A percentile compares a stretch with the other conserved stretches of the same genome.
phyloP scores from a whole-genome alignment of 1,140 invertebrate species.

The Lithobius niger region DNA sequence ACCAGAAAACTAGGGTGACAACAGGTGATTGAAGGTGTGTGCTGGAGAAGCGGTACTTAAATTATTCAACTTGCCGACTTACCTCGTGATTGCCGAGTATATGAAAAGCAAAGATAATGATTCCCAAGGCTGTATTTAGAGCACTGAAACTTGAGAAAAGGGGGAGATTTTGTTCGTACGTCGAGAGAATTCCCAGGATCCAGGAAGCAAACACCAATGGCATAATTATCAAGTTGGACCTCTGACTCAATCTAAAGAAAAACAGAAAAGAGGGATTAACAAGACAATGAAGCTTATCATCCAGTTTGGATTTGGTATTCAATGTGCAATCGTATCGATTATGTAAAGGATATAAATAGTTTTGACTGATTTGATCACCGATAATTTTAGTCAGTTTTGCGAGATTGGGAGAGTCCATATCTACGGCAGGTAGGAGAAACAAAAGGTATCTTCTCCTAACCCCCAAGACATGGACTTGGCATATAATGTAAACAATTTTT shows the following conservation, averaged over 20 bases:
- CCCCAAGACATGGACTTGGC: background rate
- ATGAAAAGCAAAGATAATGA: conserved; percentile 24
- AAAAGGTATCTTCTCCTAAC: background rate
- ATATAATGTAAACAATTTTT: background rate
- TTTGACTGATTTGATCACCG: background rate
- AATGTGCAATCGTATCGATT: background rate
- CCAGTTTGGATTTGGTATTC: background rate
- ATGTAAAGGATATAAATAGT: background rate
- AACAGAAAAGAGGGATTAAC: too few species aligned
- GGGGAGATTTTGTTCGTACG: conserved; percentile 25
- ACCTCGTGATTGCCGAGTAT: conserved; percentile 25
- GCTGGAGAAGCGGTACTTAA: too few species aligned
- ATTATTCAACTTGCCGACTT: too few species aligned
- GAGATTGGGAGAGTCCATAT: background rate
- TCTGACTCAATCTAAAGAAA: conserved; percentile 23
- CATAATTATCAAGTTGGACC: conserved; percentile 26
- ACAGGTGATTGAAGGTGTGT: too few species aligned
- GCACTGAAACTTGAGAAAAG: conserved; percentile 25
- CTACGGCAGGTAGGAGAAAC: background rate
- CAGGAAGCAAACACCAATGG: conserved; percentile 24
- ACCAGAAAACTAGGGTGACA: too few species aligned
- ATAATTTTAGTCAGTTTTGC: background rate
- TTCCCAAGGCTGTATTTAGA: conserved; percentile 24
- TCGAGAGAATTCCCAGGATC: conserved; percentile 23
- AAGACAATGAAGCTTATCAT: background rate